Conservation (phyloP, 2,888 invertebrate genomes). For the Spodoptera picta region DNA sequence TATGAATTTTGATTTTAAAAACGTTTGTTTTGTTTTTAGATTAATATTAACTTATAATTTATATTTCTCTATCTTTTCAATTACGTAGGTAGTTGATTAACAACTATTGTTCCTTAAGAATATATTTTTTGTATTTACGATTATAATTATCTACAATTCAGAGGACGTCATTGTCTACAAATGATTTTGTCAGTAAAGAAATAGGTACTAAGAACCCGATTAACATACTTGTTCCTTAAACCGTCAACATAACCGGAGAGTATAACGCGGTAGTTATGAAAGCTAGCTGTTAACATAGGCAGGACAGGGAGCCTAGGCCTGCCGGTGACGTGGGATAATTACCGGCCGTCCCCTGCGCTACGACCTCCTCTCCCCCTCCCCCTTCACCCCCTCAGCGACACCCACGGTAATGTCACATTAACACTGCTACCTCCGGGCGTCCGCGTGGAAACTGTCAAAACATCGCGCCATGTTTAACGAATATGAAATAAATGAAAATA, state of each 20-base stretch:
- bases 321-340: slow-evolving; percentile 87
- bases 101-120: no score
- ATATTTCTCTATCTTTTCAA: no score
- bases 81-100: no score
- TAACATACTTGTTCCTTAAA: slow-evolving; percentile 25
- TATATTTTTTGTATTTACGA: no score
- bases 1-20: slow-evolving; percentile 4
- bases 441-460: slow-evolving; percentile 83
- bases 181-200: no score
- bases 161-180: no score
- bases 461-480: slow-evolving; percentile 78
- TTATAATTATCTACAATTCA: no score
- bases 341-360: slow-evolving; percentile 70
- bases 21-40: slow-evolving; percentile 5
- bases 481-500: slow-evolving; percentile 76
- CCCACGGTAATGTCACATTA: slow-evolving; percentile 85
- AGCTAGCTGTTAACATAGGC: slow-evolving; percentile 71
- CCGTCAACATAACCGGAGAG: slow-evolving; percentile 31
- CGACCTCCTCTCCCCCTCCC: slow-evolving; percentile 40
- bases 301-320: slow-evolving; percentile 83
- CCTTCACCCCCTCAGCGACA: slow-evolving; percentile 34
- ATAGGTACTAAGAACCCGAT: no score
- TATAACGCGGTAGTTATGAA: slow-evolving; percentile 64
- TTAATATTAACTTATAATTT: no score
- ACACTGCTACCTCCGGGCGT: slow-evolving; percentile 77